A percentile compares a stretch with the other conserved stretches of the same genome.
Conservation (phyloP, 2,888 invertebrate genomes). For the Xylophagus ater region DNA sequence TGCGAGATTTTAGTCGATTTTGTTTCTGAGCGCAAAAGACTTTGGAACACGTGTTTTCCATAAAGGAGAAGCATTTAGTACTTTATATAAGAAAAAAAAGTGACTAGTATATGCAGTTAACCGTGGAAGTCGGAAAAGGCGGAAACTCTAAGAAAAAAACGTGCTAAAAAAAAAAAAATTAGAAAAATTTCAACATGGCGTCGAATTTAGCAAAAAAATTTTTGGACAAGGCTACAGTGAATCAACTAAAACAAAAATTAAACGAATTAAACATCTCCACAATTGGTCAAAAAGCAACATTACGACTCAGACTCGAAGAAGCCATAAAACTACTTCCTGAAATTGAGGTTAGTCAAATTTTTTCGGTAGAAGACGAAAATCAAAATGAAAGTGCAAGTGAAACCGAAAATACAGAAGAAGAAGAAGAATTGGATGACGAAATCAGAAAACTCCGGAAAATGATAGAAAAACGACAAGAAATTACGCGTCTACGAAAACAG, state of each 20-base stretch:
- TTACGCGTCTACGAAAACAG: neutral
- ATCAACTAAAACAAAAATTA: neutral
- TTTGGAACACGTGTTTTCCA: too few relatives aligned
- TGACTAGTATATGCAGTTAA: too few relatives aligned
- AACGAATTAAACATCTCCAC: neutral
- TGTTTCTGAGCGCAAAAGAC: too few relatives aligned
- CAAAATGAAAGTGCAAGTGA: neutral
- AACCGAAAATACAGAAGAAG: neutral
- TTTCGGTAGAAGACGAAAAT: neutral
- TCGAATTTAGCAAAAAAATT: conserved; percentile 13
- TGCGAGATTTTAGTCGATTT: too few relatives aligned
- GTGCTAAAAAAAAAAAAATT: too few relatives aligned
- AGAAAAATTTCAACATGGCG: too few relatives aligned
- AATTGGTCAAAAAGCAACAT: neutral
- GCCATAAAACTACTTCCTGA: too few relatives aligned
- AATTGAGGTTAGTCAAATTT: too few relatives aligned
- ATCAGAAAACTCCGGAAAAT: neutral
- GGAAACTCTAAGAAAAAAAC: too few relatives aligned
- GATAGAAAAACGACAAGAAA: neutral
- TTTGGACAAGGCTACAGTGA: conserved; percentile 1
- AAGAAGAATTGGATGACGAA: neutral
- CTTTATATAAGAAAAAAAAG: too few relatives aligned
- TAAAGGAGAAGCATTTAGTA: too few relatives aligned
- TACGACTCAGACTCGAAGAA: neutral
- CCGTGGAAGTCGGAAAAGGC: too few relatives aligned